Evolutionary conservation across 2,797 vertebrate species (phyloP).

Genomic region (Xenops minutus): DNA sequence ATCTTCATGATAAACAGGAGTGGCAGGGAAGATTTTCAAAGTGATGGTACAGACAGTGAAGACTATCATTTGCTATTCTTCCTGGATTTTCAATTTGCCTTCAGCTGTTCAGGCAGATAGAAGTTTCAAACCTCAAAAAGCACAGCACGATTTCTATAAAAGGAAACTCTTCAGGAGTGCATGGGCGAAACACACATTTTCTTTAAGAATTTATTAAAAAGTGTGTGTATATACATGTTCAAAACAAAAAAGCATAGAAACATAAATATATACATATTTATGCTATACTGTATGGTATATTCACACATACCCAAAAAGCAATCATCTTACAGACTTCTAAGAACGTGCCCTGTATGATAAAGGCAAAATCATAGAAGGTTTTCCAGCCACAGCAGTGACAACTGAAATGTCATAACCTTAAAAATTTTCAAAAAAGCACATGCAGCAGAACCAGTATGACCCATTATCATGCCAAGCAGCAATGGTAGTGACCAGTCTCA

Average conservation of each 20-base stretch:
- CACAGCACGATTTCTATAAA: neutral
- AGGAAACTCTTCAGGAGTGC: neutral
- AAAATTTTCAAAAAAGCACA: neutral
- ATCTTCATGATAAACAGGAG: neutral
- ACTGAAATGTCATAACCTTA: neutral
- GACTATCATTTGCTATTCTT: neutral
- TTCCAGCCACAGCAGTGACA: neutral
- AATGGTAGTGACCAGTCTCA: neutral
- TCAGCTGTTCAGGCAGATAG: neutral
- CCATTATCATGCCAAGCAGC: neutral
- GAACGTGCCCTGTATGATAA: neutral
- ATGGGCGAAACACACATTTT: neutral
- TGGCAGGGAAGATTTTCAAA: constrained; percentile 16
- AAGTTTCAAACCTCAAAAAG: neutral
- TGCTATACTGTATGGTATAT: neutral
- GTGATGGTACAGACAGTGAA: constrained; percentile 5
- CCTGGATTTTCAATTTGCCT: constrained; percentile 12
- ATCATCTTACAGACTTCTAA: neutral
- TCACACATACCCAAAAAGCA: neutral
- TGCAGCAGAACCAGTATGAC: neutral
- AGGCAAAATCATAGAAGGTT: neutral
- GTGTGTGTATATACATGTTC: neutral
- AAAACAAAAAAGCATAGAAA: neutral
- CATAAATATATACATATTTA: neutral
- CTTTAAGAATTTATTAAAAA: neutral